These are phyloP conservation scores for Carposina sasakii DNA, from an alignment of 1,140 invertebrate species.

Conservation along the genomic window DNA sequence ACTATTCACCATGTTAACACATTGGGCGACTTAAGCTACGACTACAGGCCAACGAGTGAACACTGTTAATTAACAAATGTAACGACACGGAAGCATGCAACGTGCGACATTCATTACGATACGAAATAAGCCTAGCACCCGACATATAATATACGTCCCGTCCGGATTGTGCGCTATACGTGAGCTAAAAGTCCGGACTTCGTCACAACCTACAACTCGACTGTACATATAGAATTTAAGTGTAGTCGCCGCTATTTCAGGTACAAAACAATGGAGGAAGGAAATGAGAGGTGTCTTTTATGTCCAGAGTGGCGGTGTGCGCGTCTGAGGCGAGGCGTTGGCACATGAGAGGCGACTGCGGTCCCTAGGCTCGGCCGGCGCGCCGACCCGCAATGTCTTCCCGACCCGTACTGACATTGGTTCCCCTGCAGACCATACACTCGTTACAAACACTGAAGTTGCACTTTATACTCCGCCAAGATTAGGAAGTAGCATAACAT, in stretches of 20 bases:
- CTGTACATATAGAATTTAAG: too few species aligned
- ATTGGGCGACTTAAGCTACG: conserved; percentile 24
- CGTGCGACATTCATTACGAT: conserved; percentile 26
- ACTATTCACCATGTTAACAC: conserved; percentile 16
- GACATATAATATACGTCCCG: not conserved
- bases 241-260: conserved; percentile 34
- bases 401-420: conserved; percentile 60
- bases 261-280: conserved; percentile 30
- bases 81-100: conserved; percentile 40
- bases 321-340: not conserved
- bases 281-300: conserved; percentile 9
- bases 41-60: conserved; percentile 29
- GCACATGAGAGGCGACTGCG: not conserved
- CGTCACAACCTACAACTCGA: too few species aligned
- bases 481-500: too few species aligned
- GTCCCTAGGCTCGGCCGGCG: conserved; percentile 21
- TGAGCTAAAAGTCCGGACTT: too few species aligned
- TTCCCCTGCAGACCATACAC: conserved; percentile 58
- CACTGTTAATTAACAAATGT: conserved; percentile 27
- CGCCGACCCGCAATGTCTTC: conserved; percentile 43
- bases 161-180: too few species aligned
- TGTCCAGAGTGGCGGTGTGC: not conserved
- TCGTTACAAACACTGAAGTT: too few species aligned
- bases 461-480: too few species aligned
- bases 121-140: conserved; percentile 39